Evolutionary conservation across 2,113 vertebrate genomes (phyloP).

Genomic region (Bufo bufo): DNA sequence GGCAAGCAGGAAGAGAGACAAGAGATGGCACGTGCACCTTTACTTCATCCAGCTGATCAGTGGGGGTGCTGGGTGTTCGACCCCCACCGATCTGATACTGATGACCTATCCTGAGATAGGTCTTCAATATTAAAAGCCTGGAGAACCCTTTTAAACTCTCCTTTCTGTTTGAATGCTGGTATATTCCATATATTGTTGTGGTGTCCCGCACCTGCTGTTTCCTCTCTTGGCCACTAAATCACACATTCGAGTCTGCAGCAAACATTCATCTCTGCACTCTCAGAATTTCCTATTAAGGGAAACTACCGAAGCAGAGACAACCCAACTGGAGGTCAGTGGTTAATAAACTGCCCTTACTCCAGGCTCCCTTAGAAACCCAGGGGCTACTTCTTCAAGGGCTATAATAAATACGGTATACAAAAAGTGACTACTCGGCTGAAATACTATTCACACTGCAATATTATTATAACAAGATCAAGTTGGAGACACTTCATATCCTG

Average conservation of each 20-base stretch:
- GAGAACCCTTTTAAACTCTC: neutral
- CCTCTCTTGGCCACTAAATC: constrained; percentile 8
- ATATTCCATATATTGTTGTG: neutral
- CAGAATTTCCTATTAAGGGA: neutral
- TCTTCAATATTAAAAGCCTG: too few species aligned
- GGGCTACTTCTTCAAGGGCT: neutral
- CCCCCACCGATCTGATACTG: too few species aligned
- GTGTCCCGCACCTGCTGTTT: neutral
- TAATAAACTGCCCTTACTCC: neutral
- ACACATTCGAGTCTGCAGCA: neutral
- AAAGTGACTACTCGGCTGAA: neutral
- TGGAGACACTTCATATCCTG: neutral
- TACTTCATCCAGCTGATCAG: too few species aligned
- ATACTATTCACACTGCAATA: neutral
- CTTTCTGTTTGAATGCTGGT: neutral
- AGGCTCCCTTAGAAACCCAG: neutral
- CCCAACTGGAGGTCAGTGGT: constrained; percentile 1
- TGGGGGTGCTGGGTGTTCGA: too few species aligned
- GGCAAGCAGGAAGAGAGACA: too few species aligned
- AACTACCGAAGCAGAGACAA: neutral
- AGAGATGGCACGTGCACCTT: too few species aligned
- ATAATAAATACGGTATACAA: neutral
- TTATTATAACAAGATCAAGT: neutral
- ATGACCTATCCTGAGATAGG: too few species aligned
- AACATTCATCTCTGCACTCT: neutral